Conservation (phyloP, 2,888 invertebrate species). For the Hirtodrosophila duncani region DNA sequence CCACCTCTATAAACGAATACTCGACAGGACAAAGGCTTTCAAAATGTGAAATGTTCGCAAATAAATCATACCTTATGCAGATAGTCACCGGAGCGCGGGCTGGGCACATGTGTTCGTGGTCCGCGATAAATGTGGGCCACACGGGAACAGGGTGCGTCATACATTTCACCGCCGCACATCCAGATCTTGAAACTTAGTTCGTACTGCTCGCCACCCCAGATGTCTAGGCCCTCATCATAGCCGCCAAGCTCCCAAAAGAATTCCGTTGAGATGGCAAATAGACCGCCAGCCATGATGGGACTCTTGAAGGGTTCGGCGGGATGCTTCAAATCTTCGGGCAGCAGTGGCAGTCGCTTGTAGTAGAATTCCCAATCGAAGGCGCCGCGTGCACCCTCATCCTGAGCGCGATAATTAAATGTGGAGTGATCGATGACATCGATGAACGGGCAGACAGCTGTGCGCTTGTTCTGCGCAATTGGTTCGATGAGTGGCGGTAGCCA, state of each 20-base stretch:
- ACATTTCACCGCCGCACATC: constrained; percentile 96
- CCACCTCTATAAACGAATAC: too few relatives aligned
- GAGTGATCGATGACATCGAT: constrained; percentile 97
- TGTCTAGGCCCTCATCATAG: constrained; percentile 94
- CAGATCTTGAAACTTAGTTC: constrained; percentile 98
- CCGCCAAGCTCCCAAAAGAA: constrained; percentile 99
- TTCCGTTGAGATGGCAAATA: constrained; percentile 94
- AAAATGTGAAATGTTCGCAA: neutral
- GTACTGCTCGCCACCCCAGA: constrained; percentile 99
- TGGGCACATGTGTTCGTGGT: constrained; percentile 88
- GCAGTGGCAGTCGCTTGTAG: constrained; percentile 93
- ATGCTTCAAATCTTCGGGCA: constrained; percentile 73
- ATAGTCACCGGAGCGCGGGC: constrained; percentile 95
- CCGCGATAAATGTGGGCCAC: constrained; percentile 95
- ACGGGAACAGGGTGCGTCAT: constrained; percentile 95
- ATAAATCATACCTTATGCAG: constrained; percentile 78
- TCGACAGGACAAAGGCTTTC: neutral
- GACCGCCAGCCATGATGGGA: constrained; percentile 98
- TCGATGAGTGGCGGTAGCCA: constrained; percentile 95
- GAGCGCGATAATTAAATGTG: constrained; percentile 94
- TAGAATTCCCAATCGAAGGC: constrained; percentile 99
- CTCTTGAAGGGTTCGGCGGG: constrained; percentile 81
- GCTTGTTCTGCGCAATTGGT: constrained; percentile 91
- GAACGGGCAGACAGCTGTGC: constrained; percentile 95
- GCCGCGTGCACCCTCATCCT: constrained; percentile 95